Percentiles rank a stretch among this genome's conserved stretches.
These are phyloP conservation scores for Triplophysa siluroides DNA, from an alignment of 2,113 vertebrate species.

Conservation along the genomic window DNA sequence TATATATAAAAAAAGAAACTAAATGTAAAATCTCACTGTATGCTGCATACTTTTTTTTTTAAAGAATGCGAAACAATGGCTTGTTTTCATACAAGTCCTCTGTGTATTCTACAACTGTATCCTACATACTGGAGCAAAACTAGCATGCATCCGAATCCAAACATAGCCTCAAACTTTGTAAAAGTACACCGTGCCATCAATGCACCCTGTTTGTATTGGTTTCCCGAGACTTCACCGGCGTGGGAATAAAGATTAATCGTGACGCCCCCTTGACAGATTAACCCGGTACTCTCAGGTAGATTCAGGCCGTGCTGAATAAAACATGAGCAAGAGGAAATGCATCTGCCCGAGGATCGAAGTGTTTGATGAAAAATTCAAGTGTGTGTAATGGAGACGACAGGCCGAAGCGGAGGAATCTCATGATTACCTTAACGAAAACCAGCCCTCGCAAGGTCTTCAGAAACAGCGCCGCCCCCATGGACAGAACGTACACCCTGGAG, in stretches of 20 bases:
- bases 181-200: neutral
- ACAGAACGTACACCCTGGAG: slow-evolving; percentile 72
- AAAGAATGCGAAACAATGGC: too few species aligned
- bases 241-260: slow-evolving; percentile 25
- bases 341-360: slow-evolving; percentile 1
- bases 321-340: slow-evolving; percentile 5
- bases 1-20: too few species aligned
- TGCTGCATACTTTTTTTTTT: too few species aligned
- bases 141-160: neutral
- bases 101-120: too few species aligned
- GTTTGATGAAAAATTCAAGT: slow-evolving; percentile 35
- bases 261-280: slow-evolving; percentile 24
- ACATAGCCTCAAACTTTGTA: neutral
- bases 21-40: too few species aligned
- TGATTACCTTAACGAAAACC: slow-evolving; percentile 79
- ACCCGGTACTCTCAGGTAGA: slow-evolving; percentile 24
- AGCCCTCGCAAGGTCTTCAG: slow-evolving; percentile 77
- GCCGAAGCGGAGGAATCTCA: neutral
- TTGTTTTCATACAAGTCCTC: too few species aligned
- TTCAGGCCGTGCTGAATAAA: slow-evolving; percentile 23
- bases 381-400: slow-evolving; percentile 11
- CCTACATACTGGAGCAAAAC: too few species aligned
- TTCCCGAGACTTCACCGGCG: neutral
- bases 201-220: neutral
- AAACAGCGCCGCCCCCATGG: slow-evolving; percentile 73